Percentiles rank a stretch among this genome's conserved stretches.
Evolutionary conservation across 2,888 invertebrate genomes (phyloP).

Genomic region (Herminia tarsipennalis): DNA sequence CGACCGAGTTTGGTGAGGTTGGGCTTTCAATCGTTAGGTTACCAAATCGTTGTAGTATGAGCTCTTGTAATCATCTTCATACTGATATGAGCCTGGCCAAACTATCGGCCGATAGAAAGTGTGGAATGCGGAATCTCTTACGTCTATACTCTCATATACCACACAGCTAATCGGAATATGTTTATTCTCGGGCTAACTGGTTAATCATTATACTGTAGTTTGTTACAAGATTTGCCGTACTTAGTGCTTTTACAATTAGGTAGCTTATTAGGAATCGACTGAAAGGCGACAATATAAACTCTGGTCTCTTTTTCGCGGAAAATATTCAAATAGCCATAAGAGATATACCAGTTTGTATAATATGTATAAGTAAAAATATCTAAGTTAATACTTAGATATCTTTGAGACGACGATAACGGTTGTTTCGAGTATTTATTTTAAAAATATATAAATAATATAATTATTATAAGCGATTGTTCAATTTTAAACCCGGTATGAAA

Average conservation of each 20-base stretch:
- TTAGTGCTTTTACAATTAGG: conserved; percentile 63
- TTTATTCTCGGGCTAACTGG: background rate
- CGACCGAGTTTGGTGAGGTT: no score
- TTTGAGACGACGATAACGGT: conserved; percentile 19
- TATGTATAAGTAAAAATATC: no score
- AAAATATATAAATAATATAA: conserved; percentile 1
- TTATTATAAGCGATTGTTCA: conserved; percentile 3
- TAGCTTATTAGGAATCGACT: conserved; percentile 73
- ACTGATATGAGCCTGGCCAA: no score
- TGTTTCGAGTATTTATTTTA: conserved; percentile 9
- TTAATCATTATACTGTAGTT: conserved; percentile 35
- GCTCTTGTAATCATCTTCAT: no score
- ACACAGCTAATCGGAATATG: background rate
- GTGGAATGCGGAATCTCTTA: no score
- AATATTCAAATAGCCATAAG: conserved; percentile 52
- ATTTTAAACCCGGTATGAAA: background rate
- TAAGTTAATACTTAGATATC: conserved; percentile 32
- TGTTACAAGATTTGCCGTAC: conserved; percentile 59
- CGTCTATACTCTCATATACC: background rate
- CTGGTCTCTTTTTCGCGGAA: conserved; percentile 70
- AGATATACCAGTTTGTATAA: conserved; percentile 48
- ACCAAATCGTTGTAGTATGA: no score
- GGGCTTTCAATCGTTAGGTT: background rate
- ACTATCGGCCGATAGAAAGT: no score
- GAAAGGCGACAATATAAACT: conserved; percentile 79